Evolutionary conservation across 2,888 invertebrate genomes (phyloP).

Genomic region (Limnephilus auricula): DNA sequence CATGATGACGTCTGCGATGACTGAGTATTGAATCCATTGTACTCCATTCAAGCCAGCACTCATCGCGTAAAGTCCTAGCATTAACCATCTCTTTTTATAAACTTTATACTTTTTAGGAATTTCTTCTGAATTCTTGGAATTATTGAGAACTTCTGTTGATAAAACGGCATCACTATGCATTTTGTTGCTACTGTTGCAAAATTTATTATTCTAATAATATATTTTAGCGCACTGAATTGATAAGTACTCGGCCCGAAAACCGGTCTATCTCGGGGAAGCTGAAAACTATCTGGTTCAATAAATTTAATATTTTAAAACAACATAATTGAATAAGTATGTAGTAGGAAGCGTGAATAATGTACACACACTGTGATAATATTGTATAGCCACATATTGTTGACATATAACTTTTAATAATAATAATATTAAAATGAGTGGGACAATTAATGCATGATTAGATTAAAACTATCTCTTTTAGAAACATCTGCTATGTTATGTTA

Average conservation of each 20-base stretch:
- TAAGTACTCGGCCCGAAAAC: neutral
- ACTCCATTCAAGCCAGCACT: conserved; percentile 95
- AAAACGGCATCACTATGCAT: neutral
- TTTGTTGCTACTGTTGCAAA: neutral
- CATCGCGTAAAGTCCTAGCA: conserved; percentile 90
- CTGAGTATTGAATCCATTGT: conserved; percentile 98
- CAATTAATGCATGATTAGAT: neutral
- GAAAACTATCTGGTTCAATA: neutral
- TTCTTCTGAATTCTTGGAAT: neutral
- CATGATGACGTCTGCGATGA: conserved; percentile 90
- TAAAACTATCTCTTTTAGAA: neutral
- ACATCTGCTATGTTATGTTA: neutral
- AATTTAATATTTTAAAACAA: neutral
- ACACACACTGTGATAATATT: neutral
- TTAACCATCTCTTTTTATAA: conserved; percentile 89
- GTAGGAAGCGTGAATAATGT: neutral
- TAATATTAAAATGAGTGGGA: neutral
- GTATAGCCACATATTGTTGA: neutral
- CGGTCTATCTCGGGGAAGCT: neutral
- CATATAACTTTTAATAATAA: neutral
- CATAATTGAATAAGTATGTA: neutral
- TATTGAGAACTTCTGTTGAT: neutral
- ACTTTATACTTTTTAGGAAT: conserved; percentile 79
- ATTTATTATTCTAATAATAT: neutral
- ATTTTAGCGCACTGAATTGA: neutral